Percentiles rank a stretch among this genome's conserved stretches.
These are phyloP conservation scores for Pachydiplax longipennis DNA, from an alignment of 2,888 invertebrate species.

Conservation along the genomic window DNA sequence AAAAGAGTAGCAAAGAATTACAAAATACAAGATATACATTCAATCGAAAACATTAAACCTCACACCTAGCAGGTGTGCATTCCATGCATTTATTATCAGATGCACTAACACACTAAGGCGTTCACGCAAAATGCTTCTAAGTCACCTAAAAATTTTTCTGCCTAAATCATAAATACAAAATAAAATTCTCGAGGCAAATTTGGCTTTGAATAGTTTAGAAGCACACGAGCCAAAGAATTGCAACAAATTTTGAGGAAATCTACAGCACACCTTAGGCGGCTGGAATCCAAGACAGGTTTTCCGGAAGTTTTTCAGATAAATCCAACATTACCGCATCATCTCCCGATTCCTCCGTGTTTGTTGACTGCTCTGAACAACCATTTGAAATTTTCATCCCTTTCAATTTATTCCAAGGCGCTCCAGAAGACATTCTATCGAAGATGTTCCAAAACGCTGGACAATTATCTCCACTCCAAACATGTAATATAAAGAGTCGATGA, in stretches of 20 bases:
- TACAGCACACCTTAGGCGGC: conserved; percentile 45
- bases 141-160: background rate
- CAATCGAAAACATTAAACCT: background rate
- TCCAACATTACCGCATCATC: conserved; percentile 62
- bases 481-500: background rate
- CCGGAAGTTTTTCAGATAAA: conserved; percentile 33
- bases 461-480: background rate
- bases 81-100: conserved; percentile 1
- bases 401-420: conserved; percentile 45
- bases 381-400: conserved; percentile 53
- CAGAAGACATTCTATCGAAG: conserved; percentile 38
- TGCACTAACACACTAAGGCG: conserved; percentile 9
- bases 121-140: background rate
- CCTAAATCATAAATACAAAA: background rate
- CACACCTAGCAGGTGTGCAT: background rate
- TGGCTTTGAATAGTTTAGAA: background rate
- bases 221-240: background rate
- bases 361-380: conserved; percentile 56
- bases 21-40: conserved; percentile 45
- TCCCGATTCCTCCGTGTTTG: conserved; percentile 65
- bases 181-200: background rate
- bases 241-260: background rate
- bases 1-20: background rate
- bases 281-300: conserved; percentile 37
- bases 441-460: background rate